Evolutionary conservation across 1,140 invertebrate species (phyloP), one percentile per base, ranked within the genome.

Genomic region (Hylaeus anthracinus): DNA sequence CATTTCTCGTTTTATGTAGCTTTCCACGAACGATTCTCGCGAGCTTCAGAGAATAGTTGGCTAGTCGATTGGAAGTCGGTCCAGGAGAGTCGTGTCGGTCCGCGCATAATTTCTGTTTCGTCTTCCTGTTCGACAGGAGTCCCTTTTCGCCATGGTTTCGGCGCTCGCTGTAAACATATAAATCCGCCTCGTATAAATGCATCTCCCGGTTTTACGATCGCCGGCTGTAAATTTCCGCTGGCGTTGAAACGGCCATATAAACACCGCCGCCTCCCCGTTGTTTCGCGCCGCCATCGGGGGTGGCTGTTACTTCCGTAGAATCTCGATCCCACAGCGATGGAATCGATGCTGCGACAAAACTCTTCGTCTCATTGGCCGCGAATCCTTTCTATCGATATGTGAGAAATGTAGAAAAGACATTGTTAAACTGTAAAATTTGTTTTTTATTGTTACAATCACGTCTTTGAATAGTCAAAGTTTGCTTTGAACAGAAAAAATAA

Each of bases 181-280:
- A 87, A 87, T 86, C 81, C 82, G 79, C 58, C 82, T 64, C 75
- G 85, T 87, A 79, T 87, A 86, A 87, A 87, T 84, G 86, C 86
- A 86, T 87, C 85, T 87, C 81, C 79, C 60, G 69, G 55, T 76
- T 87, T 87, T 87, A 87, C 86, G 86, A 87, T 87, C 85, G 60
- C 41, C 63, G 86, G 82, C 79, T 79, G 82, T 87, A 87, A 87
- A 87, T 86, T 87, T 76, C 80, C 69, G 73, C 67, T 74, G 78
- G 82, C 86, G 83, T 87, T 81, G 85, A 69, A 81, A 84, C 85
- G 85, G 72, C 51, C 85, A 66, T 66, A 79, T 81, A 83, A 78
- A 83, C 69, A 71, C 74, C 43, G 39, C 53, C 80, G 43, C 45
- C 51, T 15, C 55, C 67, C 58, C 61, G 82, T 86, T 86, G 85